Conservation (phyloP, 2,113 vertebrate genomes). For the Apeltes quadracus region DNA sequence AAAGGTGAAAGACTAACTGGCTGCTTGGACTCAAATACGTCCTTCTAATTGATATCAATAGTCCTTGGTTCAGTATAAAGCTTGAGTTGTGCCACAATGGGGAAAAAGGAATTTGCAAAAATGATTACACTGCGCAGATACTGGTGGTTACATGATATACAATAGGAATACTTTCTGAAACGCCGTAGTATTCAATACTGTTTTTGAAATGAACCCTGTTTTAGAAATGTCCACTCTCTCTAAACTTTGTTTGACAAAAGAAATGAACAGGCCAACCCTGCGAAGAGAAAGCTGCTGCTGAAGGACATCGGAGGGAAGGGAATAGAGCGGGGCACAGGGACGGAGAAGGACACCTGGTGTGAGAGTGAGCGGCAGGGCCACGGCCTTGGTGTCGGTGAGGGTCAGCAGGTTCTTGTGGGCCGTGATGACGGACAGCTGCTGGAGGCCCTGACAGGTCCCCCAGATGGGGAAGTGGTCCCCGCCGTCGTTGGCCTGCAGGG, state of each 20-base stretch:
- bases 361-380: constrained; percentile 85
- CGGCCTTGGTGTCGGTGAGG: constrained; percentile 81
- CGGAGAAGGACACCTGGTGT: constrained; percentile 78
- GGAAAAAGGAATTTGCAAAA: too few relatives aligned
- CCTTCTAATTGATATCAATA: too few relatives aligned
- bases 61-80: too few relatives aligned
- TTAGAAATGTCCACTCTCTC: too few relatives aligned
- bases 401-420: constrained; percentile 85
- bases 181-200: too few relatives aligned
- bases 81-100: too few relatives aligned
- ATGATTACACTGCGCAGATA: too few relatives aligned
- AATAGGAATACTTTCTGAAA: too few relatives aligned
- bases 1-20: too few relatives aligned
- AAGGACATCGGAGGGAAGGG: background rate
- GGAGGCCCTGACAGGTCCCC: constrained; percentile 94
- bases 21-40: too few relatives aligned
- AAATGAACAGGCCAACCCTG: background rate
- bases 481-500: constrained; percentile 84
- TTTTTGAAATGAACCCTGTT: too few relatives aligned
- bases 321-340: background rate
- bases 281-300: background rate
- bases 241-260: background rate
- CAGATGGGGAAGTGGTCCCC: constrained; percentile 94
- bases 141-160: too few relatives aligned
- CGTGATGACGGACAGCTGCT: constrained; percentile 86